Base-by-base conservation (phyloP, 2,888 invertebrate species). In the Crematogaster levior region DNA sequence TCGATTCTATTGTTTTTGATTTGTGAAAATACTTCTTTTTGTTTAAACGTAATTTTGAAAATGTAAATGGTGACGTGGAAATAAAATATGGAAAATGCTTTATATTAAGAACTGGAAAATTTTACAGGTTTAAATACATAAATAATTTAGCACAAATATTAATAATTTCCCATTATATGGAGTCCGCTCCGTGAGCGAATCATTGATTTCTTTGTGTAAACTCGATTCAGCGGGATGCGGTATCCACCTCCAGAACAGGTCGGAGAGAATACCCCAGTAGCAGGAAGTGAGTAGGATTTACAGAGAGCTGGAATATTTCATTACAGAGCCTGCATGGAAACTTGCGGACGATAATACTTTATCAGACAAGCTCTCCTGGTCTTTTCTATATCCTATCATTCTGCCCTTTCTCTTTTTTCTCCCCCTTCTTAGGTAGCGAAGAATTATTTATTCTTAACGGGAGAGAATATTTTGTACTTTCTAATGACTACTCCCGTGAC, bases 261-360 rank as follows among this genome's bases (percentile, higher is more conserved):
- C 74, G 82, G 81, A 79, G 82, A 87, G 86, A 87, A 89, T 86
- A 81, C 56, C 81, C n/a, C n/a, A n/a, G 56, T 82, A 82, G 83
- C 79, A 80, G 84, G 74, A 86, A 85, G 82, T 87, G 85, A 85
- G 85, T 82, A 81, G 63, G 85, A 90, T 90, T 90, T 90, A 86
- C 85, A 84, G 84, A 85, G 72, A 86, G 85, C 88, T 90, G 89
- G n/a, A 89, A 89, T 89, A 88, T 88, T 89, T 89, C 88, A 89
- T 89, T 87, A 88, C 70, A 82, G 84, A 84, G 83, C 84, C 84
- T 87, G 87, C 88, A 86, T 87, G 86, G 84, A 88, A 87, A 87
- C 85, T 85, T 84, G 86, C 70, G 86, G 85, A 89, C 85, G 86
- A 88, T 89, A 89, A 89, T 87, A 87, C 87, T 89, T 89, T 88